phyloP scores from a whole-genome alignment of 2,797 vertebrate species.

The Nannoperca australis region DNA sequence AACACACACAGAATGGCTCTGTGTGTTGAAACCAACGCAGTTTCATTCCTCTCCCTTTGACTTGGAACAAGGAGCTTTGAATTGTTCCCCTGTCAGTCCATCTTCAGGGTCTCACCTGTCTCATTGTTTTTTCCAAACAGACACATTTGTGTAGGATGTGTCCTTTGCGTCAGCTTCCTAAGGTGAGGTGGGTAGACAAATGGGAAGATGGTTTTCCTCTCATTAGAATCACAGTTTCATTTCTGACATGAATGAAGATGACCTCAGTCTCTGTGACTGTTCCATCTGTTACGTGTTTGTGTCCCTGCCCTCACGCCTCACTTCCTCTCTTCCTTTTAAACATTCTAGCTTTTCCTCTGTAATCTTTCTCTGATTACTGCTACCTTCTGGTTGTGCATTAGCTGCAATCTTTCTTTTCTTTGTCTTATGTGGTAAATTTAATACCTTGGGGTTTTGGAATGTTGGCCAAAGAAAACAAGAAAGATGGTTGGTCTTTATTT shows the following conservation, averaged over 20 bases:
- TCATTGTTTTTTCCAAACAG: neutral
- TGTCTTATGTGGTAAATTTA: neutral
- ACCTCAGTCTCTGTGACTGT: constrained; percentile 12
- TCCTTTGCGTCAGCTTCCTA: constrained; percentile 21
- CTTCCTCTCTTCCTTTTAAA: neutral
- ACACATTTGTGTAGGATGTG: neutral
- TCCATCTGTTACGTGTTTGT: constrained; percentile 31
- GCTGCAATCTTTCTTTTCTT: neutral
- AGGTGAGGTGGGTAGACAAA: constrained; percentile 23
- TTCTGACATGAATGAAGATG: constrained; percentile 29
- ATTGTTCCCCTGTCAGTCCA: neutral
- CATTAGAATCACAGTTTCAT: constrained; percentile 31
- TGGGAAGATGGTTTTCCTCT: constrained; percentile 6
- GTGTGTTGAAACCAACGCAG: constrained; percentile 8
- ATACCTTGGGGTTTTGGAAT: neutral
- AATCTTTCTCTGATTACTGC: constrained; percentile 1
- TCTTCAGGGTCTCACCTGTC: constrained; percentile 19
- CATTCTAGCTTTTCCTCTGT: neutral
- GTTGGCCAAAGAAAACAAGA: neutral
- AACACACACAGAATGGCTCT: constrained; percentile 30
- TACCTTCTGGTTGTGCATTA: constrained; percentile 5
- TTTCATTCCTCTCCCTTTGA: constrained; percentile 11
- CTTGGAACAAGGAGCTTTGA: constrained; percentile 16
- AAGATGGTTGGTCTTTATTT: neutral
- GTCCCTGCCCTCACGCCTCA: neutral